Evolutionary conservation across 2,113 vertebrate genomes (phyloP), one percentile per base, ranked within the genome.

Genomic region (Felis chaus): DNA sequence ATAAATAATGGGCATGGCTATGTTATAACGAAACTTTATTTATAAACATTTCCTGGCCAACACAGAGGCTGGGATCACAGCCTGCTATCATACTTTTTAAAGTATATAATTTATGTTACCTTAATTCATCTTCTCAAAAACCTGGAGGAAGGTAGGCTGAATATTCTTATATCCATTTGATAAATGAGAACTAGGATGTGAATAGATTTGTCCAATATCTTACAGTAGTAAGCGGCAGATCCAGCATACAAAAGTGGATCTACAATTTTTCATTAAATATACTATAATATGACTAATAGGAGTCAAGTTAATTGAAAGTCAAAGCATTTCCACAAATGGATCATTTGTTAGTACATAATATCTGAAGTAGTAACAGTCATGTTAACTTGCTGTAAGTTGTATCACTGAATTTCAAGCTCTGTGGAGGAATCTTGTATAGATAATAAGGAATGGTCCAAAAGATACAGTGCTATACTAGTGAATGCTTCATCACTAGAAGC

Each of bases 191-290:
- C 39, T 12, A 94, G 53, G 61, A 61, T 15, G 69, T 83, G 16
- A 68, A 89, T 5, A 94, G 29, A 88, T 4, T 4, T 95, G 57
- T 25, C n/a, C 11, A 95, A 84, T 19, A 74, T 71, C 23, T 82
- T 63, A 55, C 0, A 69, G 29, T 65, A 74, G 18, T 73, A 73
- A 84, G 55, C 69, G 31, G 31, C 33, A 86, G 29, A 68, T 48
- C 0, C 45, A 87, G 36, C 61, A 94, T 15, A 80, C 80, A 94
- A 96, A 80, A 91, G 55, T 39, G 8, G 13, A 76, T 33, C 18
- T 94, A 79, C 66, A 55, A 88, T 65, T 76, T 13, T 83, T 89
- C 29, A 91, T 78, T 91, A 96, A 95, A 78, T 78, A 78, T 93
- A 16, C 29, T 63, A 63, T 13, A 80, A 33, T 39, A 78, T 63